Evolutionary conservation across 2,113 vertebrate species (phyloP), one percentile per base, ranked within the genome.

Genomic region (Limnothrissa miodon): DNA sequence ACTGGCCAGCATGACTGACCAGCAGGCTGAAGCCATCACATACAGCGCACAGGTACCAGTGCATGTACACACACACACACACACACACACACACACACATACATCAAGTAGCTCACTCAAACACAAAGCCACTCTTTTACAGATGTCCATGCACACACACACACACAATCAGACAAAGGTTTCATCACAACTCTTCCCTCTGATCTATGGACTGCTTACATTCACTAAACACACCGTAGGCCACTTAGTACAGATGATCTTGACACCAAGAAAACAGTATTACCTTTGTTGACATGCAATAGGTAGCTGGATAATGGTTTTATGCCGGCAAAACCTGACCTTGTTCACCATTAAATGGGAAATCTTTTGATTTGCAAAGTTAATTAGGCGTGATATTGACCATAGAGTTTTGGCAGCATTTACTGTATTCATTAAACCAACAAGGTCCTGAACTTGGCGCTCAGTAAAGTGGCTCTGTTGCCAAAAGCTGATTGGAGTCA

Each of bases 11-110:
- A 95, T 99, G 97, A 97, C 94, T 19, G 92, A 95, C 79, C 95
- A 96, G 91, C 95, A 99, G 92, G 96, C 96, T 85, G 98, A 99
- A 94, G 97, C 96, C 87, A 94, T 99, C 85, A 99, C 98, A 1
- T 96, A 94, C 90, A 97, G 95, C 4, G 97, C 98, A 88, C 98
- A 99, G 98, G 98, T 99, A 96, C 80, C 39, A 74, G n/a, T 13
- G 15, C 53, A 59, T n/a, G 21, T 19, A 51, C 51, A 1, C 25
- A 23, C 59, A 25, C 56, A n/a, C 56, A 51, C 56, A 59, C 56
- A 59, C 56, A 59, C 56, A 59, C 56, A 23, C n/a, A 59, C 56
- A 59, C 56, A 23, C 56, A 59, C 56, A 59, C 56, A 23, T 6
- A 59, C 56, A 59, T 6, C 5, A 8, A 25, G 21, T n/a, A 4